Conservation (phyloP, 2,113 vertebrate species). For the Typhlomys cinereus region DNA sequence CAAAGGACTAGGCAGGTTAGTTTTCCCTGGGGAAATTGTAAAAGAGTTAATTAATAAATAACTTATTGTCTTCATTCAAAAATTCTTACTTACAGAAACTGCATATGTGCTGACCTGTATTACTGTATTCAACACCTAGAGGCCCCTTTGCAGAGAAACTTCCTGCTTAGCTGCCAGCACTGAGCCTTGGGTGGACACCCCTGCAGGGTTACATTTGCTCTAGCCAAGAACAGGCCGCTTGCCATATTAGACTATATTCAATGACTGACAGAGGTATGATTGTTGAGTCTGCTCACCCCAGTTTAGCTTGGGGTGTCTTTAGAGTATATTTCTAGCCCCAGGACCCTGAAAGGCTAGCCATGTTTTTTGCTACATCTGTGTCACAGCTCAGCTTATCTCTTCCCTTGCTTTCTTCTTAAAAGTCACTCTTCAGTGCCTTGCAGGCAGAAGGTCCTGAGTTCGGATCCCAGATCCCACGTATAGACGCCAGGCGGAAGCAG, state of each 20-base stretch:
- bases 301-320: not conserved
- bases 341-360: too few relatives aligned
- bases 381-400: not conserved
- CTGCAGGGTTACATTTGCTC: not conserved
- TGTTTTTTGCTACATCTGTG: not conserved
- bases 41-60: not conserved
- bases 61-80: not conserved
- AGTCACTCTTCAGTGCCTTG: not conserved
- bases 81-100: conserved; percentile 12
- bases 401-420: not conserved
- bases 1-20: not conserved
- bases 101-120: not conserved
- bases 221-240: not conserved
- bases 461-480: too few relatives aligned
- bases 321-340: not conserved
- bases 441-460: too few relatives aligned
- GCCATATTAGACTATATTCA: not conserved
- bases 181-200: not conserved
- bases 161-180: not conserved
- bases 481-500: too few relatives aligned
- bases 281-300: not conserved
- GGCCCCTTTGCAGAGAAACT: not conserved
- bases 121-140: not conserved
- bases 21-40: conserved; percentile 23
- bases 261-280: not conserved